Evolutionary conservation across 2,888 invertebrate genomes (phyloP), one percentile per base, ranked within the genome.

Genomic region (Epinotia ramella): DNA sequence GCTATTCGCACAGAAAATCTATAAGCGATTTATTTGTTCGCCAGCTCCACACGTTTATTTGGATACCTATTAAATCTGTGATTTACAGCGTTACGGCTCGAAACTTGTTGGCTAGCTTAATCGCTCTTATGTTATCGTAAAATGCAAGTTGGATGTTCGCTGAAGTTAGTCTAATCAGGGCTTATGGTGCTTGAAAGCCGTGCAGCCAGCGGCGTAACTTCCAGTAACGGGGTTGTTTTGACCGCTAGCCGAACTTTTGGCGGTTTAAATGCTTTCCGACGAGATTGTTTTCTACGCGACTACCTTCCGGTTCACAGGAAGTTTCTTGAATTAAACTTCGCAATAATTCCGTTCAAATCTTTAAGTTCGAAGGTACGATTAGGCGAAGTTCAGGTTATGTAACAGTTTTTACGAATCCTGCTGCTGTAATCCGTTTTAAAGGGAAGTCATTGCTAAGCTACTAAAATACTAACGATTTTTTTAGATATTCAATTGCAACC

Each of bases 131-230:
- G 65, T 76, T 76, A 73, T 67, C 53, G 60, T 73, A 71, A 76
- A 76, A 76, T 76, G 65, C 75, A 76, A 66, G 71, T 76, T 76
- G 66, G 33, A 74, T 70, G 59, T 66, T 66, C 66, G 53, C 66
- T n/a, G 64, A 65, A 75, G 75, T 75, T 75, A 57, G 53, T 33
- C 70, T 71, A 75, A 75, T 76, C 62, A 76, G 66, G 71, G 75
- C 66, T 76, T 76, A 71, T 65, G 53, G 68, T 69, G 74, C 6
- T 62, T 28, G 59, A 71, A 71, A 71, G 60, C 71, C 62, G 66
- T 66, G 60, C 75, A 65, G 74, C 16, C 16, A 40, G 40, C 44
- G 59, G 46, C 74, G 70, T 53, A 67, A 66, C 75, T 76, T 67
- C 13, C 28, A 28, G 49, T 20, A 57, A 53, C 68, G 64, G 71